phyloP scores from a whole-genome alignment of 2,797 vertebrate species.

The Aulostomus chinensis region DNA sequence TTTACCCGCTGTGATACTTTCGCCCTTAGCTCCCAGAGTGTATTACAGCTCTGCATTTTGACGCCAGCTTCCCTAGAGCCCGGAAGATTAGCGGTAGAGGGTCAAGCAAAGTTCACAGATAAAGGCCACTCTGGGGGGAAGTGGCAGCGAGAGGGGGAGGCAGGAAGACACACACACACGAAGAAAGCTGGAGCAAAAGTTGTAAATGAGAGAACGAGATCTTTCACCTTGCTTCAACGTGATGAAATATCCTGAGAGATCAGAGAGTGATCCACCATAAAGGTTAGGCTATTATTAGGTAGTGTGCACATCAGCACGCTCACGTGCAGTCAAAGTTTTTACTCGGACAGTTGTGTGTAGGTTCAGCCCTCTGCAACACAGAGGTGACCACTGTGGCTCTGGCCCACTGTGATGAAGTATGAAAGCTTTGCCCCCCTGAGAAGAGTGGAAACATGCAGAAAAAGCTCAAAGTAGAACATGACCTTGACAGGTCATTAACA shows the following conservation, averaged over 20 bases:
- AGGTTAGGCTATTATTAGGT: conserved; percentile 66
- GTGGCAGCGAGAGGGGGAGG: not conserved
- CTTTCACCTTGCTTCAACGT: conserved; percentile 61
- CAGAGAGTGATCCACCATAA: conserved; percentile 63
- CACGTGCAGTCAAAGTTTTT: conserved; percentile 41
- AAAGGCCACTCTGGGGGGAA: conserved; percentile 52
- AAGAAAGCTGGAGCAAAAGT: conserved; percentile 28
- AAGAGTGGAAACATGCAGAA: conserved; percentile 42
- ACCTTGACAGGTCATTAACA: conserved; percentile 64
- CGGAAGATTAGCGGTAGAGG: conserved; percentile 56
- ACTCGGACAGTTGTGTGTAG: conserved; percentile 40
- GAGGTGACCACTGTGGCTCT: conserved; percentile 38
- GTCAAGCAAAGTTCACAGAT: conserved; percentile 66
- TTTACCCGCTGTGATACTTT: conserved; percentile 46
- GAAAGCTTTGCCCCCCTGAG: conserved; percentile 42
- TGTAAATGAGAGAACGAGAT: conserved; percentile 42
- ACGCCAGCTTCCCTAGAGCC: conserved; percentile 46
- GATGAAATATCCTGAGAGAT: conserved; percentile 69
- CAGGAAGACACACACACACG: conserved; percentile 5
- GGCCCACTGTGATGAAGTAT: conserved; percentile 61
- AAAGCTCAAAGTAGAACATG: conserved; percentile 58
- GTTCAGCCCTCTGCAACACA: conserved; percentile 34
- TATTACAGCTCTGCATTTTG: conserved; percentile 60
- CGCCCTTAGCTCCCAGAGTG: conserved; percentile 47
- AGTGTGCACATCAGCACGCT: conserved; percentile 17